A percentile compares a stretch with the other conserved stretches of the same genome.
Evolutionary conservation across 2,113 vertebrate species (phyloP).

Genomic region (Nycticorax nycticorax): DNA sequence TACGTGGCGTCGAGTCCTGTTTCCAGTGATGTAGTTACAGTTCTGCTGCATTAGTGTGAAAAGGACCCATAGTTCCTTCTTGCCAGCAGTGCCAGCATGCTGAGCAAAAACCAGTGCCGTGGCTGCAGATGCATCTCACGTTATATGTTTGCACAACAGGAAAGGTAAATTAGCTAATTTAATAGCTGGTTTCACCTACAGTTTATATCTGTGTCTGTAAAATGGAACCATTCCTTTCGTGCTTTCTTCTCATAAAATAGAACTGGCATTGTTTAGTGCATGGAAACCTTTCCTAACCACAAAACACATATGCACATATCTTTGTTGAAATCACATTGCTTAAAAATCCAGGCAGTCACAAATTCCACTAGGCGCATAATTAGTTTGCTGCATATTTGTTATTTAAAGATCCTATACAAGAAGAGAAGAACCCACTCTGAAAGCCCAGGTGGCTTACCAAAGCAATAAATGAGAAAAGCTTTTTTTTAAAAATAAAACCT

Average conservation of each 20-base stretch:
- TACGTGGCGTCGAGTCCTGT: not conserved
- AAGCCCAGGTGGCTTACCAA: not conserved
- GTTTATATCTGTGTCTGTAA: not conserved
- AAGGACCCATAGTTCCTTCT: not conserved
- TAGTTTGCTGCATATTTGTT: not conserved
- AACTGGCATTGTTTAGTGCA: not conserved
- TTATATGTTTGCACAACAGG: not conserved
- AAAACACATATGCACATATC: not conserved
- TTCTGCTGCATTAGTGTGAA: not conserved
- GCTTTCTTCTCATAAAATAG: not conserved
- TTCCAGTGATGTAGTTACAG: not conserved
- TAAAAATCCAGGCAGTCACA: not conserved
- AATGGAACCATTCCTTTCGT: not conserved
- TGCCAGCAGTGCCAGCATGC: not conserved
- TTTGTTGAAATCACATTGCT: not conserved
- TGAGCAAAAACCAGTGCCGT: not conserved
- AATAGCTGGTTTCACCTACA: not conserved
- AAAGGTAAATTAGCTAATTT: not conserved
- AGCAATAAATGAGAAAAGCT: not conserved
- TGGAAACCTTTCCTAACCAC: not conserved
- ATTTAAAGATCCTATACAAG: not conserved
- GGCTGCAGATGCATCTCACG: not conserved
- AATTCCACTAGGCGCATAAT: not conserved
- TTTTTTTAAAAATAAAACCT: not conserved
- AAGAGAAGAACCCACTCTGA: not conserved